Conservation (phyloP, 1,140 invertebrate species). For the Zaprionus vittiger region DNA sequence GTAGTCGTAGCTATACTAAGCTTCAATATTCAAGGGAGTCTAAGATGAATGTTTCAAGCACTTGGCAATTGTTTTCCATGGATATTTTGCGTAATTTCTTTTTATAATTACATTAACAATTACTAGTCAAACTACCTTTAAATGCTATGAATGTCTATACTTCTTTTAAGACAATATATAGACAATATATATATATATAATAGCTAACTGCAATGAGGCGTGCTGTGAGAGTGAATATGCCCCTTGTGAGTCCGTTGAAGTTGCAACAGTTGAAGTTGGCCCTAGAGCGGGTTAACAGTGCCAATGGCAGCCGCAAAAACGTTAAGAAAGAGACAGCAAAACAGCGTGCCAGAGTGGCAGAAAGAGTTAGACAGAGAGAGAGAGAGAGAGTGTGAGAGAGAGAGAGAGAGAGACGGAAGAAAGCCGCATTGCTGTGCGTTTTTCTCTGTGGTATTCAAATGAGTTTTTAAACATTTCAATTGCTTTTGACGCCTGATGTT, state of each 20-base stretch:
- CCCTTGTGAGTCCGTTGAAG: conserved; percentile 3
- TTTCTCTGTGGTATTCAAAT: conserved; percentile 61
- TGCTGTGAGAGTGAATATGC: conserved; percentile 8
- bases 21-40: too few species aligned
- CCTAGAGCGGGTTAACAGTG: conserved; percentile 15
- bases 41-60: too few species aligned
- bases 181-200: too few species aligned
- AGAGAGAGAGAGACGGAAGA: conserved; percentile 8
- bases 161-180: too few species aligned
- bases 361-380: conserved; percentile 13
- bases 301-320: neutral
- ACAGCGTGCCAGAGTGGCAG: neutral
- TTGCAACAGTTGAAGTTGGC: neutral
- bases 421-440: conserved; percentile 47
- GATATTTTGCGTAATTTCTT: too few species aligned
- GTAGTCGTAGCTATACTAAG: too few species aligned
- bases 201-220: neutral
- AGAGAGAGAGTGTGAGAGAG: neutral
- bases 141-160: too few species aligned
- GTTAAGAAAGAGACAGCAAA: neutral
- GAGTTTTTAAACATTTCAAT: conserved; percentile 69
- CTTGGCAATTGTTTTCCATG: too few species aligned
- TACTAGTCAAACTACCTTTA: too few species aligned
- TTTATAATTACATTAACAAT: too few species aligned
- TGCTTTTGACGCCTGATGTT: conserved; percentile 68